Evolutionary conservation across 2,888 invertebrate species (phyloP).

Genomic region (Halictus quadricinctus): DNA sequence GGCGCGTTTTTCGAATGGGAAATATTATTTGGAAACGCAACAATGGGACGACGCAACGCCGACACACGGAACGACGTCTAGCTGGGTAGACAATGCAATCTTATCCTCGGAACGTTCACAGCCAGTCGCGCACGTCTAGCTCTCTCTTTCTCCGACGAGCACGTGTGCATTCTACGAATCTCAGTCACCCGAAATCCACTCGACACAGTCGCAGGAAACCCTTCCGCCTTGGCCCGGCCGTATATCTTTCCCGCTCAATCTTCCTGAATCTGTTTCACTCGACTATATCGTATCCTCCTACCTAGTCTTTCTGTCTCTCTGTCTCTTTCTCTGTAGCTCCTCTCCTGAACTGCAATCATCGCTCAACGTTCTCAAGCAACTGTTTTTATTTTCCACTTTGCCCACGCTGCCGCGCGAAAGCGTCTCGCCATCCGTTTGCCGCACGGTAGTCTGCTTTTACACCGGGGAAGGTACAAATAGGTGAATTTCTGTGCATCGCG

Average conservation of each 20-base stretch:
- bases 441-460: neutral
- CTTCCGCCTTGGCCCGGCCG: neutral
- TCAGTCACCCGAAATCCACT: slow-evolving; percentile 12
- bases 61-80: slow-evolving; percentile 2
- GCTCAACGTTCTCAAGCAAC: neutral
- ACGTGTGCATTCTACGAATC: neutral
- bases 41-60: neutral
- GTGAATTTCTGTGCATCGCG: neutral
- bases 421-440: slow-evolving; percentile 6
- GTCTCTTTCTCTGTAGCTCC: neutral
- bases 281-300: neutral
- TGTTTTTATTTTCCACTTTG: neutral
- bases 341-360: neutral
- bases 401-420: neutral
- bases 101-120: neutral
- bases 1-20: neutral
- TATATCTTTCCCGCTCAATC: neutral
- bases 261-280: neutral
- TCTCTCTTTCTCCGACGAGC: neutral
- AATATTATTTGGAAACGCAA: slow-evolving; percentile 1
- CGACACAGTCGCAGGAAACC: neutral
- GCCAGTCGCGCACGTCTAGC: neutral
- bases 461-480: neutral
- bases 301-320: too few species aligned
- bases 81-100: neutral